These are phyloP conservation scores for Lampropteryx suffumata DNA, from an alignment of 2,888 invertebrate species.

Conservation along the genomic window DNA sequence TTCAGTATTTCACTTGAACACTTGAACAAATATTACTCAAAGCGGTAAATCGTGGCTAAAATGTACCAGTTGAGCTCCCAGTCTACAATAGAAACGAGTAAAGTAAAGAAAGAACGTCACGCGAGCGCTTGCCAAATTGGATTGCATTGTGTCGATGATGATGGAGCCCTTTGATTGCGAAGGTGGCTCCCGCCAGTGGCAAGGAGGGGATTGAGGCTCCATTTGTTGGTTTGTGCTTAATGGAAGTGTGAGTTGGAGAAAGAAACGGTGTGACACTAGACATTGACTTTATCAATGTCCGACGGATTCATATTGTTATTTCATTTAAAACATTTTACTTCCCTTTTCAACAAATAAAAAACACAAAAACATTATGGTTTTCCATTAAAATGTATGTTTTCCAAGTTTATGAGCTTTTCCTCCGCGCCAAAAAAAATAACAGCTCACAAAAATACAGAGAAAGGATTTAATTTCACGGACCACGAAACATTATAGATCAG, in stretches of 20 bases:
- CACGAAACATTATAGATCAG: slow-evolving; percentile 20
- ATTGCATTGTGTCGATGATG: slow-evolving; percentile 36
- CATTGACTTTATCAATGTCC: too few relatives aligned
- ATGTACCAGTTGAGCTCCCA: not conserved
- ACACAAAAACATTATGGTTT: too few relatives aligned
- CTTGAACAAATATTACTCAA: too few relatives aligned
- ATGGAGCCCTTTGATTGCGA: slow-evolving; percentile 31
- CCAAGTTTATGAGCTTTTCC: not conserved
- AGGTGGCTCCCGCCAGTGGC: slow-evolving; percentile 17
- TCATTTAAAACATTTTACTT: not conserved
- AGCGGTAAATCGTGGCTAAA: not conserved
- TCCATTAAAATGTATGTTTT: too few relatives aligned
- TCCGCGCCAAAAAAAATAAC: slow-evolving; percentile 2
- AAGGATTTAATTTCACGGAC: slow-evolving; percentile 22
- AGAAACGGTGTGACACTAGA: too few relatives aligned
- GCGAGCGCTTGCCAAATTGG: slow-evolving; percentile 30
- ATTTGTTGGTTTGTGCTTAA: slow-evolving; percentile 21
- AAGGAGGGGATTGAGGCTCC: slow-evolving; percentile 21
- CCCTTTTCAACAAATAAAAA: too few relatives aligned
- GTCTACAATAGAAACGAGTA: slow-evolving; percentile 16
- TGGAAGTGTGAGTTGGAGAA: not conserved
- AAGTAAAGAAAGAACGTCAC: slow-evolving; percentile 23
- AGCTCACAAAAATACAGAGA: slow-evolving; percentile 14
- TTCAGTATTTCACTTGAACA: too few relatives aligned
- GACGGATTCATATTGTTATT: too few relatives aligned